Percentiles rank a stretch among this genome's conserved stretches.
Evolutionary conservation across 2,888 invertebrate species (phyloP).

Genomic region (Diarsia dahlii): DNA sequence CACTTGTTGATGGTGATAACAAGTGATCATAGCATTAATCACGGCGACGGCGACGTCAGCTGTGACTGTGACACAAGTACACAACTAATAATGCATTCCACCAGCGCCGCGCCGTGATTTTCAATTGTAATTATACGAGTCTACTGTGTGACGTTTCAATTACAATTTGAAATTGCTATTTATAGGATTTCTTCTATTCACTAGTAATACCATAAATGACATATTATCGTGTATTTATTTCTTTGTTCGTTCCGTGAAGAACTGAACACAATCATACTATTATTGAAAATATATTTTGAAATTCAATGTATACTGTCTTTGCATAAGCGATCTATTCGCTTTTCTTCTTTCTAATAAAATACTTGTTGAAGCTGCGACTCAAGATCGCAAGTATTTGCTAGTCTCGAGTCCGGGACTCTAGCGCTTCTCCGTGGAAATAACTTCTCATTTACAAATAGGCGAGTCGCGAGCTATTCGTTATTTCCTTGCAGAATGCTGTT

Average conservation of each 20-base stretch:
- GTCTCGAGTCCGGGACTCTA: not conserved
- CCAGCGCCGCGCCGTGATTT: not conserved
- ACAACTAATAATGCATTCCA: not conserved
- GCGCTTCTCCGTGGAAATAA: not conserved
- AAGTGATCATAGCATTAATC: not conserved
- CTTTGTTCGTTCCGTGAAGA: not conserved
- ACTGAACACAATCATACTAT: not conserved
- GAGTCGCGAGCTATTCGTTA: conserved; percentile 14
- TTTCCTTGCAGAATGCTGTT: conserved; percentile 15
- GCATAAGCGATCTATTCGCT: not conserved
- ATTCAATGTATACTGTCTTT: not conserved
- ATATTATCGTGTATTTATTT: not conserved
- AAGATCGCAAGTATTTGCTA: not conserved
- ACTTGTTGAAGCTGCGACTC: not conserved
- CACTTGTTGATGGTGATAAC: not conserved
- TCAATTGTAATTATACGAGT: not conserved
- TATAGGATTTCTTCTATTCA: not conserved
- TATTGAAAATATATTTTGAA: not conserved
- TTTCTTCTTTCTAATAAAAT: not conserved
- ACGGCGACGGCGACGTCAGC: not conserved
- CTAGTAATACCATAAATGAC: not conserved
- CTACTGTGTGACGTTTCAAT: not conserved
- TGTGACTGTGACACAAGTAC: not conserved
- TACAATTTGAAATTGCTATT: not conserved
- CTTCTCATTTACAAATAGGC: conserved; percentile 6